Percentiles rank a stretch among this genome's conserved stretches.
Conservation (phyloP, 2,113 vertebrate species). For the Dendropsophus ebraccatus region DNA sequence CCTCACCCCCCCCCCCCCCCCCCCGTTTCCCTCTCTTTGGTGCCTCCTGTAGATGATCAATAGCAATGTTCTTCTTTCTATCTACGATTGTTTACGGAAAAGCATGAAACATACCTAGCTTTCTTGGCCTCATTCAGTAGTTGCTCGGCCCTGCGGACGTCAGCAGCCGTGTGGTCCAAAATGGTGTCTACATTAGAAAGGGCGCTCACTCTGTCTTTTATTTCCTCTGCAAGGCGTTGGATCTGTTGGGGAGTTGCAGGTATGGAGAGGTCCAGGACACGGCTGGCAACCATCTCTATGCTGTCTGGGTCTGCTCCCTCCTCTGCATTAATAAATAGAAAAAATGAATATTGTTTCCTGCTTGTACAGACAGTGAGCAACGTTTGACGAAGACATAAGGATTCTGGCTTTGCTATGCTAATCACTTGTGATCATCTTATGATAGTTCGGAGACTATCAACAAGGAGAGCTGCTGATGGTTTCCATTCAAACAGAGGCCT, state of each 20-base stretch:
- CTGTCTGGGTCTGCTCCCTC: conserved; percentile 95
- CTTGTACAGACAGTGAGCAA: not conserved
- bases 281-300: conserved; percentile 89
- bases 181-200: conserved; percentile 92
- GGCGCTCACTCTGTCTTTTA: conserved; percentile 88
- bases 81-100: too few species aligned
- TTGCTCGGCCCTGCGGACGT: conserved; percentile 83
- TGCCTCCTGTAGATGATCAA: not conserved
- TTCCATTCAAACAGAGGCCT: not conserved
- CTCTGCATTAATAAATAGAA: conserved; percentile 73
- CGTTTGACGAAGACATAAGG: not conserved
- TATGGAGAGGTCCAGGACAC: conserved; percentile 90
- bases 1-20: too few species aligned
- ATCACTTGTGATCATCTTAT: not conserved
- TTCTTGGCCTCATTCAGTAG: conserved; percentile 87
- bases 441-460: not conserved
- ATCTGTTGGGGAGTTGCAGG: conserved; percentile 91
- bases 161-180: conserved; percentile 83
- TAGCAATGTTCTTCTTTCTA: not conserved
- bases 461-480: not conserved
- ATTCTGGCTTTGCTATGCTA: not conserved
- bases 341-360: not conserved
- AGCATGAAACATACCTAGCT: conserved; percentile 76
- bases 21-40: too few species aligned
- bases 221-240: conserved; percentile 84